Conservation (phyloP, 2,888 invertebrate species). For the Graphium colonna region DNA sequence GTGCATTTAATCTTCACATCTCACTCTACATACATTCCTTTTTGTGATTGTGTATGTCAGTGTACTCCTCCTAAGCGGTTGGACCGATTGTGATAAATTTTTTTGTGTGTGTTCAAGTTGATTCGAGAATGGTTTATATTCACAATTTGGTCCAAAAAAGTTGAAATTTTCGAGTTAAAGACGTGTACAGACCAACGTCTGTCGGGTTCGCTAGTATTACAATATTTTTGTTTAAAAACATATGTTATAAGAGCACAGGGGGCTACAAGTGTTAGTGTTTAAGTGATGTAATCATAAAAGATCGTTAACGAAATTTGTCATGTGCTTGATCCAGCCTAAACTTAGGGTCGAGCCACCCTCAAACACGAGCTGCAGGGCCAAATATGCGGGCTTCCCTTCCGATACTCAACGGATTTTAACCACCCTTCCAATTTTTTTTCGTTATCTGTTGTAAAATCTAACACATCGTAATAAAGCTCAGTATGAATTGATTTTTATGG, state of each 20-base stretch:
- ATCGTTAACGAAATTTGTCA: constrained; percentile 39
- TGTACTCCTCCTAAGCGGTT: too few species aligned
- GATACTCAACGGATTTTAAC: constrained; percentile 43
- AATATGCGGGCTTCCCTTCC: constrained; percentile 62
- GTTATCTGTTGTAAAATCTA: constrained; percentile 34
- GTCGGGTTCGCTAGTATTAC: too few species aligned
- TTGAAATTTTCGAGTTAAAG: too few species aligned
- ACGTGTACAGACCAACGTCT: too few species aligned
- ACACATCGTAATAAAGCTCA: not conserved
- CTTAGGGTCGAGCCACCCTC: constrained; percentile 52
- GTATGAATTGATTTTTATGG: constrained; percentile 21
- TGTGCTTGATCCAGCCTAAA: constrained; percentile 41
- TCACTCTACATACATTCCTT: too few species aligned
- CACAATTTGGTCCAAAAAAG: too few species aligned
- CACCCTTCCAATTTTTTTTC: constrained; percentile 27
- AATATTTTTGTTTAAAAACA: not conserved
- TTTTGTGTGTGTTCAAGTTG: too few species aligned
- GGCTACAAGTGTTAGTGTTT: constrained; percentile 6
- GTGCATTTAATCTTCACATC: too few species aligned
- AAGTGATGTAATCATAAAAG: constrained; percentile 23
- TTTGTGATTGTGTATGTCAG: too few species aligned
- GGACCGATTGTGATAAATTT: too few species aligned
- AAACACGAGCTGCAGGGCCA: constrained; percentile 52
- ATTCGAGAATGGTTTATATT: too few species aligned
- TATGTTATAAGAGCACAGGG: constrained; percentile 16